A percentile compares a stretch with the other conserved stretches of the same genome.
Evolutionary conservation across 2,888 invertebrate species (phyloP).

Genomic region (Cantharis rufa): DNA sequence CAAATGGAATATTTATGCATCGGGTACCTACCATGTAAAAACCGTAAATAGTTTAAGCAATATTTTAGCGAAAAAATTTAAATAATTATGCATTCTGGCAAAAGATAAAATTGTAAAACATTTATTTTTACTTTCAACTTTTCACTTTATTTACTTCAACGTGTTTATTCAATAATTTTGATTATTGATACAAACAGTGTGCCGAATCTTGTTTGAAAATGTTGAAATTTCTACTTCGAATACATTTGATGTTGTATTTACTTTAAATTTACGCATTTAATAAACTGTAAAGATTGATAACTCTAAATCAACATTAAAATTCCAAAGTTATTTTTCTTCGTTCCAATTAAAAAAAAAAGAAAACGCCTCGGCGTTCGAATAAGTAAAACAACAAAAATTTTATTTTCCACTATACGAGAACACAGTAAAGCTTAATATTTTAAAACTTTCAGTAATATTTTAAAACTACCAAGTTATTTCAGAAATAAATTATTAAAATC

Average conservation of each 20-base stretch:
- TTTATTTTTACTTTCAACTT: conserved; percentile 5
- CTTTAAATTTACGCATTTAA: not conserved
- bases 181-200: conserved; percentile 12
- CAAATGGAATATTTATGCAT: not conserved
- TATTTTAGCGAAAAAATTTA: not conserved
- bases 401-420: not conserved
- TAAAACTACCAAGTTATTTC: not conserved
- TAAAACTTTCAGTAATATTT: not conserved
- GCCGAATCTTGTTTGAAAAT: conserved; percentile 6
- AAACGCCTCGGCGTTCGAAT: not conserved
- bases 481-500: not conserved
- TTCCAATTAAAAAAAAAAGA: not conserved
- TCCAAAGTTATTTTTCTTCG: not conserved
- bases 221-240: conserved; percentile 12
- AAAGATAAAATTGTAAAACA: conserved; percentile 1
- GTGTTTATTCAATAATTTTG: conserved; percentile 17
- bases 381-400: not conserved
- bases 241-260: not conserved
- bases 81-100: not conserved
- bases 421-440: not conserved
- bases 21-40: not conserved
- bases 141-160: conserved; percentile 3
- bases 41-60: not conserved
- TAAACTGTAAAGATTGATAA: not conserved
- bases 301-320: not conserved